Conservation (phyloP, 2,888 invertebrate species). For the Marasmarcha lunaedactyla region DNA sequence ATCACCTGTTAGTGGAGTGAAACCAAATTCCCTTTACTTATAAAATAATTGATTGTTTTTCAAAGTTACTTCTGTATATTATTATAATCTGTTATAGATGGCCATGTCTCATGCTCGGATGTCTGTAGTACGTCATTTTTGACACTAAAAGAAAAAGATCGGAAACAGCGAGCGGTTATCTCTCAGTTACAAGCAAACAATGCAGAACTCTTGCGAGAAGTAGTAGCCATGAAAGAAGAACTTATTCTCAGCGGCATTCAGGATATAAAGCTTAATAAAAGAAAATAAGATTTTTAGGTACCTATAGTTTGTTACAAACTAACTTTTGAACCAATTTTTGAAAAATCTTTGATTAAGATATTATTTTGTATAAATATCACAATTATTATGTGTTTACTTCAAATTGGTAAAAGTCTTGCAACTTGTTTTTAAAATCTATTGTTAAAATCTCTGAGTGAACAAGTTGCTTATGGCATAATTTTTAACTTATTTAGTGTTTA, state of each 20-base stretch:
- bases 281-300: conserved; percentile 15
- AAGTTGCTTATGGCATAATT: too few species aligned
- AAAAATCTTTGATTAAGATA: too few species aligned
- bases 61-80: background rate
- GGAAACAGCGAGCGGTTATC: conserved; percentile 35
- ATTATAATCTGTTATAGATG: conserved; percentile 18
- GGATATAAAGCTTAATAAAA: conserved; percentile 15
- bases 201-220: conserved; percentile 35
- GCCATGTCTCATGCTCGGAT: conserved; percentile 33
- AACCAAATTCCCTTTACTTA: too few species aligned
- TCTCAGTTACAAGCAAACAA: conserved; percentile 37
- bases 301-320: too few species aligned
- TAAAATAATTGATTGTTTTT: background rate
- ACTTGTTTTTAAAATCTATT: too few species aligned
- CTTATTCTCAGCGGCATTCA: conserved; percentile 28
- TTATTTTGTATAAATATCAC: too few species aligned
- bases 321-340: too few species aligned
- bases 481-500: too few species aligned
- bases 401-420: too few species aligned
- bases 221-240: conserved; percentile 39
- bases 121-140: conserved; percentile 34
- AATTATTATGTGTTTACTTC: too few species aligned
- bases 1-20: too few species aligned
- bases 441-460: too few species aligned
- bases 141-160: conserved; percentile 34